phyloP scores from a whole-genome alignment of 2,888 invertebrate genomes.

The Thera britannica region DNA sequence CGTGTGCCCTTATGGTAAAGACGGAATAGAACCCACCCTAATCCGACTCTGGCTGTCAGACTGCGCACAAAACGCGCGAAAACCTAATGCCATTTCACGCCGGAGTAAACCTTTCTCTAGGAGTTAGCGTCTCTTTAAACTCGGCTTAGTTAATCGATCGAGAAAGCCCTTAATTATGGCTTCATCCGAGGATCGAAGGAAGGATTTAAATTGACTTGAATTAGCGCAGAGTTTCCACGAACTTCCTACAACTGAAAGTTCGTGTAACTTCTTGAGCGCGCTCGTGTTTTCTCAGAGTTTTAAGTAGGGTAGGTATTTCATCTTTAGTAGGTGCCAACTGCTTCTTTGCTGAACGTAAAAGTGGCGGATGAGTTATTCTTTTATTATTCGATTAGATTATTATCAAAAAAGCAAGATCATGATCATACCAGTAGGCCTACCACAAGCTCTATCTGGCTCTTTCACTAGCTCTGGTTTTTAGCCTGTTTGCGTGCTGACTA shows the following conservation, averaged over 20 bases:
- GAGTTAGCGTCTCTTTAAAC: slow-evolving; percentile 85
- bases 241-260: slow-evolving; percentile 7
- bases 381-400: no score
- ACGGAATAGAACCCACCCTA: not conserved
- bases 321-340: no score
- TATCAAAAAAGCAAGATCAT: no score
- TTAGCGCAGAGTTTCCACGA: slow-evolving; percentile 54
- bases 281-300: not conserved
- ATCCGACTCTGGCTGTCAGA: not conserved
- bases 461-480: no score
- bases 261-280: slow-evolving; percentile 9
- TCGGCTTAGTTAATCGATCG: slow-evolving; percentile 84
- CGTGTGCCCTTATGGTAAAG: no score
- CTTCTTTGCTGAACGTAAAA: no score
- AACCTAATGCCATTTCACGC: slow-evolving; percentile 85
- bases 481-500: no score
- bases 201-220: slow-evolving; percentile 71
- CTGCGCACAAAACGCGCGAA: slow-evolving; percentile 73
- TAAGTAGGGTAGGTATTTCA: no score
- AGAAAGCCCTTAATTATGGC: slow-evolving; percentile 84
- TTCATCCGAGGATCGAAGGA: slow-evolving; percentile 80
- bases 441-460: no score
- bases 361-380: no score
- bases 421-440: no score
- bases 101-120: slow-evolving; percentile 83